Percentiles rank a stretch among this genome's conserved stretches.
These are phyloP conservation scores for Microhierax caerulescens DNA, from an alignment of 2,797 vertebrate species.

Conservation along the genomic window DNA sequence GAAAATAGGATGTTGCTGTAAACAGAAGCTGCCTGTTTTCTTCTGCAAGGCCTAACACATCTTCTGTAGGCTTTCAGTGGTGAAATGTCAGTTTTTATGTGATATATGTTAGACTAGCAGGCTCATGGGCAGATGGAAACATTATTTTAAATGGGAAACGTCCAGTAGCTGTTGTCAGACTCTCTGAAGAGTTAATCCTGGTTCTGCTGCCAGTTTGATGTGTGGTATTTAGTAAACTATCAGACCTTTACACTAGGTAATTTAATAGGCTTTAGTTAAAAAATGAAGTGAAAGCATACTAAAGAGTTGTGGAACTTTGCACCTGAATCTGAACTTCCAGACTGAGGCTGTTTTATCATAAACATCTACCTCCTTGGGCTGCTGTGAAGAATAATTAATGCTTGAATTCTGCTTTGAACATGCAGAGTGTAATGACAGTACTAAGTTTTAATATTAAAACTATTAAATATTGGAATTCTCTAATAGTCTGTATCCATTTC, in stretches of 20 bases:
- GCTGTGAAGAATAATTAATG: not conserved
- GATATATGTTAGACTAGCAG: not conserved
- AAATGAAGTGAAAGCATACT: not conserved
- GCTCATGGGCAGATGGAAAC: not conserved
- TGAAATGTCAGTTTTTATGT: not conserved
- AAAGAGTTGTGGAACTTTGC: not conserved
- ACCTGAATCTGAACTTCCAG: not conserved
- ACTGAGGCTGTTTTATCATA: not conserved
- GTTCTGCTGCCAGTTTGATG: not conserved
- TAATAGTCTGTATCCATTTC: not conserved
- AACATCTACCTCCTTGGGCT: not conserved
- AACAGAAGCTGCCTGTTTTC: not conserved
- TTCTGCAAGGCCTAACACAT: not conserved
- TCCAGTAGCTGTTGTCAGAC: not conserved
- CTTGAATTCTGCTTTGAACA: slow-evolving; percentile 2
- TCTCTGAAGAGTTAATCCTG: not conserved
- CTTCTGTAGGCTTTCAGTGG: not conserved
- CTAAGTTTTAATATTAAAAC: slow-evolving; percentile 25
- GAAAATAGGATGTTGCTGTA: not conserved
- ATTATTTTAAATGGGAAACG: not conserved
- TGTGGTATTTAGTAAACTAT: not conserved
- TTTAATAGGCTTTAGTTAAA: not conserved
- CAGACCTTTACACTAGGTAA: not conserved
- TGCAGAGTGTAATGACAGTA: not conserved
- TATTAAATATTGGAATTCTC: slow-evolving; percentile 14